phyloP scores from a whole-genome alignment of 2,797 vertebrate species.

The Tapirus indicus region DNA sequence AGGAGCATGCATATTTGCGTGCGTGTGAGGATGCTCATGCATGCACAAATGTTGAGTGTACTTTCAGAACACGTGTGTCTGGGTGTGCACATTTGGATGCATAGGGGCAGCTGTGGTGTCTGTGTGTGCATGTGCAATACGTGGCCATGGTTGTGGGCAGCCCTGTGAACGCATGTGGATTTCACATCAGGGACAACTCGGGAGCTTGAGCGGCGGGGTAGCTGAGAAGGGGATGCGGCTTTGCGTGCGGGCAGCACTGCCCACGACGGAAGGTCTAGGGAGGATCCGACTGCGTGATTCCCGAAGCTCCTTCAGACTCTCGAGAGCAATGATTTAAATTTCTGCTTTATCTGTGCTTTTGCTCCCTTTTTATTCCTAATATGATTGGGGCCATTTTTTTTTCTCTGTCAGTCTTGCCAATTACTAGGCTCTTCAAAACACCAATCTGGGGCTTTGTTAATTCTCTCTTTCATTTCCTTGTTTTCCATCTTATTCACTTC shows the following conservation, averaged over 20 bases:
- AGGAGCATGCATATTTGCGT: background rate
- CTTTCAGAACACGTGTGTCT: background rate
- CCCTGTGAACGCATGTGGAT: background rate
- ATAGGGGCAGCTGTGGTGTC: background rate
- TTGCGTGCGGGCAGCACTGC: background rate
- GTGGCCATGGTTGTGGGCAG: background rate
- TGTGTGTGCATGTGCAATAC: background rate
- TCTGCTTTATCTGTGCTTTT: background rate
- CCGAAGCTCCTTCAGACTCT: background rate
- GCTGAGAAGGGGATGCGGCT: background rate
- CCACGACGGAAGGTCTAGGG: fast-evolving
- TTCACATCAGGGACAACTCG: fast-evolving
- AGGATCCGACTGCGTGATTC: fast-evolving
- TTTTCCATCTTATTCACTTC: background rate
- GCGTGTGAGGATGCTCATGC: background rate
- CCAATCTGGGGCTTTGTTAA: background rate
- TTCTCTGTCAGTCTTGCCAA: background rate
- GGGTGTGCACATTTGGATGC: too few species aligned
- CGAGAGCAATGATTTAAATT: background rate
- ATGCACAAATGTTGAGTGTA: background rate
- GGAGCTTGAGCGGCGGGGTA: background rate
- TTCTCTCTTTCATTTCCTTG: background rate
- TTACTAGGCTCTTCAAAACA: background rate
- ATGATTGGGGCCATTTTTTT: fast-evolving
- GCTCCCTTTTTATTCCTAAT: background rate